Evolutionary conservation across 2,888 invertebrate species (phyloP).

Genomic region (Lypha dubia): DNA sequence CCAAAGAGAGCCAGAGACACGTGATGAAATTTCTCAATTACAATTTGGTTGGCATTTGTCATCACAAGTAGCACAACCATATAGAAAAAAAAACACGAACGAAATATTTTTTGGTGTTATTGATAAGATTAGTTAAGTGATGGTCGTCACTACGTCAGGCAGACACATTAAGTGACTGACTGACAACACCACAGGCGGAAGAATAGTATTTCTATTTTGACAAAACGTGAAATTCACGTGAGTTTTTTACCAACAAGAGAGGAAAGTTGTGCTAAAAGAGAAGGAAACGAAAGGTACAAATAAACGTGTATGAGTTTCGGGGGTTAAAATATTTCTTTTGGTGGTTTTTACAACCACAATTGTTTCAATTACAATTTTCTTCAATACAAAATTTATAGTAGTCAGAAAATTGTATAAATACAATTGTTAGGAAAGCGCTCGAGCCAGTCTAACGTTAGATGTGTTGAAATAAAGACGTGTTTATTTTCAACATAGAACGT

Average conservation of each 20-base stretch:
- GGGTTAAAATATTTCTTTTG: slow-evolving; percentile 50
- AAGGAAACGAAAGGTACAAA: slow-evolving; percentile 10
- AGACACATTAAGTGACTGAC: slow-evolving; percentile 33
- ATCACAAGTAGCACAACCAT: slow-evolving; percentile 56
- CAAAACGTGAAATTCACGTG: slow-evolving; percentile 72
- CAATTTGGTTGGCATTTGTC: slow-evolving; percentile 48
- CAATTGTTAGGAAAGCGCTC: slow-evolving; percentile 22
- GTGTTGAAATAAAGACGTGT: slow-evolving; percentile 52
- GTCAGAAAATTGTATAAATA: slow-evolving; percentile 66
- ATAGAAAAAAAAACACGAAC: slow-evolving; percentile 47
- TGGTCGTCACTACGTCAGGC: slow-evolving; percentile 35
- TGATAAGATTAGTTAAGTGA: slow-evolving; percentile 71
- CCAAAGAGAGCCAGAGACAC: slow-evolving; percentile 21
- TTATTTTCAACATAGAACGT: not conserved
- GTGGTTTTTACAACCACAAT: slow-evolving; percentile 69
- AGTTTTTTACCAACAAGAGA: slow-evolving; percentile 34
- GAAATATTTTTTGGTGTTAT: slow-evolving; percentile 56
- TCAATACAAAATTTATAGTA: slow-evolving; percentile 24
- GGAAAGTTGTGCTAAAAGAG: slow-evolving; percentile 18
- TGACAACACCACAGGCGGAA: slow-evolving; percentile 56
- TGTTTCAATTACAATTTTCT: slow-evolving; percentile 69
- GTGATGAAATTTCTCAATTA: slow-evolving; percentile 59
- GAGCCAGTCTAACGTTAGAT: slow-evolving; percentile 58
- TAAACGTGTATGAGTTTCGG: slow-evolving; percentile 13
- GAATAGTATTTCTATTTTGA: slow-evolving; percentile 56